Percentiles rank a stretch among this genome's conserved stretches.
phyloP scores from a whole-genome alignment of 2,797 vertebrate genomes.

The Sciurus carolinensis region DNA sequence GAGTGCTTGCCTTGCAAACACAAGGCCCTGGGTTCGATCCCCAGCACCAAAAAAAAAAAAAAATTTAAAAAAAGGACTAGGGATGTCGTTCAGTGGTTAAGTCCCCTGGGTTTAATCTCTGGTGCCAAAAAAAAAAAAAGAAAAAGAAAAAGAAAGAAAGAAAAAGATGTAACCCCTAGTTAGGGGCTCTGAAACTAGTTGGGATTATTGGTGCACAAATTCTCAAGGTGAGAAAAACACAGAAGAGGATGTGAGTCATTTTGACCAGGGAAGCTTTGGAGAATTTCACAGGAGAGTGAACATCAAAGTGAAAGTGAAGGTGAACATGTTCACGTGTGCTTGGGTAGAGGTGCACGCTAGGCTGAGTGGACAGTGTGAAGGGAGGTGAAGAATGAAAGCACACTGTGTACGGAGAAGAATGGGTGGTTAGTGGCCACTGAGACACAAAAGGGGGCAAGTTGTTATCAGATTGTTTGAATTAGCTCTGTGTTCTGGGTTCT shows the following conservation, averaged over 20 bases:
- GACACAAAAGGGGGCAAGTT: not conserved
- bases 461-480: not conserved
- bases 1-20: too few species aligned
- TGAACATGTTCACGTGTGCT: not conserved
- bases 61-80: too few species aligned
- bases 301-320: not conserved
- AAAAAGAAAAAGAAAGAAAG: too few species aligned
- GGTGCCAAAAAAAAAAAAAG: too few species aligned
- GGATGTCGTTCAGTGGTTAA: too few species aligned
- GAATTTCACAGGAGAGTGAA: not conserved
- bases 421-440: not conserved
- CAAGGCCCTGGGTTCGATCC: too few species aligned
- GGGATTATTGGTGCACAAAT: not conserved
- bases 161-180: not conserved
- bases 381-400: not conserved
- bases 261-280: not conserved
- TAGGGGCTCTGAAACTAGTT: not conserved
- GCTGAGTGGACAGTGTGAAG: not conserved
- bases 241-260: slow-evolving; percentile 42
- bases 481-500: not conserved
- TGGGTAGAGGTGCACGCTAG: not conserved
- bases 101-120: too few species aligned
- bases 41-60: too few species aligned
- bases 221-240: slow-evolving; percentile 13
- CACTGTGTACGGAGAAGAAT: not conserved